Evolutionary conservation across 1,140 invertebrate species (phyloP).

Genomic region (Drosophila melanogaster): DNA sequence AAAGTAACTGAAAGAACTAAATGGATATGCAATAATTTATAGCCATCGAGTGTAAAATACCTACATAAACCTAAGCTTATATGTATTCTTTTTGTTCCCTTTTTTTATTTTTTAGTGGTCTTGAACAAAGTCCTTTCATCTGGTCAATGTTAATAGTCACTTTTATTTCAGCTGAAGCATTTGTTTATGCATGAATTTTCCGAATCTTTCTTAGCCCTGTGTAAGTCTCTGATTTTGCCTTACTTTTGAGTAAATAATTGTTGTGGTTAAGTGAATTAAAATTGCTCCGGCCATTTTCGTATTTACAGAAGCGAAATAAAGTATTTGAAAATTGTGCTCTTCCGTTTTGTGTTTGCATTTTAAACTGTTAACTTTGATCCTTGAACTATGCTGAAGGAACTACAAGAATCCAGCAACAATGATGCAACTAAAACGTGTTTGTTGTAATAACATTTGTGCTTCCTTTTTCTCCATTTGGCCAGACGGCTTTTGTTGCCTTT

Average conservation of each 20-base stretch:
- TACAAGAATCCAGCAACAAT: conserved; percentile 20
- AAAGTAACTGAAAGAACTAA: background rate
- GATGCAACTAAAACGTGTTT: conserved; percentile 28
- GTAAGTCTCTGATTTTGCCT: conserved; percentile 2
- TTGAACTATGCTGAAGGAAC: conserved; percentile 22
- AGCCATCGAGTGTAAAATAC: too few species aligned
- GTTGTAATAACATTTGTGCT: conserved; percentile 47
- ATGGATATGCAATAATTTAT: too few species aligned
- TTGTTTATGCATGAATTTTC: conserved; percentile 10
- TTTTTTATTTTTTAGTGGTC: background rate
- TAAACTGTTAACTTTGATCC: conserved; percentile 31
- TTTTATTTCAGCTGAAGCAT: conserved; percentile 6
- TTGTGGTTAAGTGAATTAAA: conserved; percentile 55
- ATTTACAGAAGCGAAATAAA: conserved; percentile 38
- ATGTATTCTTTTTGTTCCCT: background rate
- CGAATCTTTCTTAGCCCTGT: background rate
- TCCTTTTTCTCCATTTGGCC: conserved; percentile 28
- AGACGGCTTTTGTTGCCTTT: conserved; percentile 50
- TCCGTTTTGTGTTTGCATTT: conserved; percentile 36
- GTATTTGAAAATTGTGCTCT: conserved; percentile 24
- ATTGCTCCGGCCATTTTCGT: conserved; percentile 16
- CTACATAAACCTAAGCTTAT: background rate
- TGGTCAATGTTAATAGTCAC: conserved; percentile 4
- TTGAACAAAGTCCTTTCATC: background rate
- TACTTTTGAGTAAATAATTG: conserved; percentile 47